Conservation (phyloP, 2,888 invertebrate genomes). For the Drosophila imparisetae region DNA sequence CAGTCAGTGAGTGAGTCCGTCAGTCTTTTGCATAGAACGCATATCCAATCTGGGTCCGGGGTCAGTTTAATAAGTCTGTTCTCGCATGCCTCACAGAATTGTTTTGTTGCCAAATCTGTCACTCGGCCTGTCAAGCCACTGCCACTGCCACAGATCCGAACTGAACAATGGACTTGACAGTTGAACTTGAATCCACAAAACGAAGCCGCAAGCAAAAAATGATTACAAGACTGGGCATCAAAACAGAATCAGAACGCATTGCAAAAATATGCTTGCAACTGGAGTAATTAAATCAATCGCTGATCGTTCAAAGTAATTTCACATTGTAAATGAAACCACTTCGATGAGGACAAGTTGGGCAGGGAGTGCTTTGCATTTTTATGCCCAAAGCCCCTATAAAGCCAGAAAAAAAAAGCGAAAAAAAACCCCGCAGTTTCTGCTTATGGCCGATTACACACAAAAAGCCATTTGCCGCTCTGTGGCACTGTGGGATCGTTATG, state of each 20-base stretch:
- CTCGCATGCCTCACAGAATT: constrained; percentile 61
- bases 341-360: constrained; percentile 3
- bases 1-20: constrained; percentile 1
- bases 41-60: constrained; percentile 31
- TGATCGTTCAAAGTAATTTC: constrained; percentile 4
- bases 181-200: constrained; percentile 14
- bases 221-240: background rate
- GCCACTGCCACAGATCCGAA: constrained; percentile 7
- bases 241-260: background rate
- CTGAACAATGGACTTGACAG: constrained; percentile 38
- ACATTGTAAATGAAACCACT: constrained; percentile 54
- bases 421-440: constrained; percentile 61
- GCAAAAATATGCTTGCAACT: background rate
- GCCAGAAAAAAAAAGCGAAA: constrained; percentile 1
- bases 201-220: background rate
- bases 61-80: constrained; percentile 55
- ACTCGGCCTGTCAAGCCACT: constrained; percentile 67
- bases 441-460: constrained; percentile 71
- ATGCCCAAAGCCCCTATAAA: background rate
- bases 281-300: background rate
- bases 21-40: constrained; percentile 9
- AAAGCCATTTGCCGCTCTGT: constrained; percentile 63
- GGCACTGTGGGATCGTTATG: constrained; percentile 3
- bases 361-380: constrained; percentile 20
- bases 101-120: constrained; percentile 74